phyloP scores from a whole-genome alignment of 2,888 invertebrate genomes.

The Yponomeuta evonymella region DNA sequence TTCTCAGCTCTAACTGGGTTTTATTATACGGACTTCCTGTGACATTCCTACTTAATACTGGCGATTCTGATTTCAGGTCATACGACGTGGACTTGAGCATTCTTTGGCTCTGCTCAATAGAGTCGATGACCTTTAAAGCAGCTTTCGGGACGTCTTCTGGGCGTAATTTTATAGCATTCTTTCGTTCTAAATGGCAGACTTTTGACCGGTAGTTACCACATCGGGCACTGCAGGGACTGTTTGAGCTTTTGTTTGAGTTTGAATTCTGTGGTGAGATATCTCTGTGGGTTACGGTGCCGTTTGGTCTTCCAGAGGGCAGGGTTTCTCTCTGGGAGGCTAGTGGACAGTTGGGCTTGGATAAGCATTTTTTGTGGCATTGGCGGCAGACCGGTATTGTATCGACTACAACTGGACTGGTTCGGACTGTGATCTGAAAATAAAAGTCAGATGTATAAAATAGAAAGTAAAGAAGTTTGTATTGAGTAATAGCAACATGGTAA shows the following conservation, averaged over 20 bases:
- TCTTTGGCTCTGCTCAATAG: constrained; percentile 68
- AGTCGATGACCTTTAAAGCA: constrained; percentile 66
- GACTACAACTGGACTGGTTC: constrained; percentile 83
- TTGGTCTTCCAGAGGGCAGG: constrained; percentile 47
- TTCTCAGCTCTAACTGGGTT: constrained; percentile 61
- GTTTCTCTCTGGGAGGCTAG: constrained; percentile 65
- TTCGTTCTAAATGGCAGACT: constrained; percentile 61
- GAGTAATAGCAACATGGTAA: too few species aligned
- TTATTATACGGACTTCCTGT: constrained; percentile 51
- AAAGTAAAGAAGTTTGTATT: too few species aligned
- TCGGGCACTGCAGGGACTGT: constrained; percentile 59
- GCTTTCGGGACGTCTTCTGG: constrained; percentile 67
- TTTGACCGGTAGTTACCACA: constrained; percentile 59
- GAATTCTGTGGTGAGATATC: constrained; percentile 60
- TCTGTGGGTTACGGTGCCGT: constrained; percentile 24
- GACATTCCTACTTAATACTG: constrained; percentile 51
- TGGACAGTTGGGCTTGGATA: constrained; percentile 74
- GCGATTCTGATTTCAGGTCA: constrained; percentile 64
- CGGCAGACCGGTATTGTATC: constrained; percentile 85
- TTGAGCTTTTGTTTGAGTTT: constrained; percentile 57
- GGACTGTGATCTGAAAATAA: constrained; percentile 80
- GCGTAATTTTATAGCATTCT: constrained; percentile 68
- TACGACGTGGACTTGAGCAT: constrained; percentile 71
- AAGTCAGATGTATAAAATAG: too few species aligned
- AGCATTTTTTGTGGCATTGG: constrained; percentile 87